These are phyloP conservation scores for Thalassophryne amazonica DNA, from an alignment of 2,797 vertebrate genomes.

Conservation along the genomic window DNA sequence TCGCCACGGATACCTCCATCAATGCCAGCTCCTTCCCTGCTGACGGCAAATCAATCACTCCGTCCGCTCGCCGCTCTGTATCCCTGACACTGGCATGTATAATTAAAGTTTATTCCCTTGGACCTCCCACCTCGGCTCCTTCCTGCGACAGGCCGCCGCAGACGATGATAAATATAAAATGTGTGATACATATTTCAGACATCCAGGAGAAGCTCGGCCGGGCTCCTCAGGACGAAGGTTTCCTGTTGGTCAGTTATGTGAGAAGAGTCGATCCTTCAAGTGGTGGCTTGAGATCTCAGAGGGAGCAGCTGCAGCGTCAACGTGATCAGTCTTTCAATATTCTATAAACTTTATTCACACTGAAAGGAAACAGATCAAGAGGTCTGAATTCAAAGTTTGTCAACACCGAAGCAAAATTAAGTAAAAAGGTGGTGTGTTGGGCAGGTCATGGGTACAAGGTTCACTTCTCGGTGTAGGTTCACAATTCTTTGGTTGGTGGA, in stretches of 20 bases:
- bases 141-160: background rate
- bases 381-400: no score
- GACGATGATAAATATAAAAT: slow-evolving; percentile 38
- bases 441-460: no score
- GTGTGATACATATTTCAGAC: slow-evolving; percentile 52
- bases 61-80: slow-evolving; percentile 45
- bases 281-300: no score
- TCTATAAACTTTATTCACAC: no score
- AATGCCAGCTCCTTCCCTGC: slow-evolving; percentile 8
- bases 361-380: no score
- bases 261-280: background rate
- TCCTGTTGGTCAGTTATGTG: background rate
- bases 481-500: no score
- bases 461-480: no score
- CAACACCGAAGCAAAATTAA: no score
- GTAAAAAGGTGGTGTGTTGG: no score
- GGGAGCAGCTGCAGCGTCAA: no score
- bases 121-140: slow-evolving; percentile 55
- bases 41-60: slow-evolving; percentile 64
- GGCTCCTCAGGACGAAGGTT: background rate
- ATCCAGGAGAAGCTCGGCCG: background rate
- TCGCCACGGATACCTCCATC: slow-evolving; percentile 54
- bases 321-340: no score
- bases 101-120: slow-evolving; percentile 68
- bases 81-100: slow-evolving; percentile 67